These are phyloP conservation scores for Sogatella furcifera DNA, from an alignment of 1,140 invertebrate genomes.

Conservation along the genomic window DNA sequence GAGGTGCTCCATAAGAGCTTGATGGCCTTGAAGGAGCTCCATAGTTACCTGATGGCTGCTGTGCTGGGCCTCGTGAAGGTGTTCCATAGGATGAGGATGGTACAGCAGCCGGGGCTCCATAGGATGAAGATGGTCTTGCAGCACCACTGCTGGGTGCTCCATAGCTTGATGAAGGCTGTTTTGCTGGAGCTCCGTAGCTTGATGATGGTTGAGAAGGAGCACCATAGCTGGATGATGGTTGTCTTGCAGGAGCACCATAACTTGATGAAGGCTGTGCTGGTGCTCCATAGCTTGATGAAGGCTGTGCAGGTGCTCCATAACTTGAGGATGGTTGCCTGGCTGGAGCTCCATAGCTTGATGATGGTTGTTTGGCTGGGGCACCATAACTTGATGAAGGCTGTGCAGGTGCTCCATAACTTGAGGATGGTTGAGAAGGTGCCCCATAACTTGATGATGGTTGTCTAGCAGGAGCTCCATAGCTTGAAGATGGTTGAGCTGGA, in stretches of 20 bases:
- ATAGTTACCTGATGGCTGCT: constrained; percentile 11
- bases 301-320: constrained; percentile 9
- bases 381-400: constrained; percentile 13
- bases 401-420: constrained; percentile 12
- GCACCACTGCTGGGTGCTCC: constrained; percentile 11
- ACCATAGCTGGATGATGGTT: constrained; percentile 8
- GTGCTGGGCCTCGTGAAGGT: constrained; percentile 2
- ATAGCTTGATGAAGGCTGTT: constrained; percentile 10
- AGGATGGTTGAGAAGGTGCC: constrained; percentile 8
- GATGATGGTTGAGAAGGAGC: constrained; percentile 8
- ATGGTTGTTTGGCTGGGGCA: constrained; percentile 13
- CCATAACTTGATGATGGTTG: constrained; percentile 13
- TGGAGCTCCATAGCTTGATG: constrained; percentile 16
- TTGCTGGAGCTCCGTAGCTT: constrained; percentile 12
- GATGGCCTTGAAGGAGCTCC: constrained; percentile 17
- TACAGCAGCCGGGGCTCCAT: constrained; percentile 9
- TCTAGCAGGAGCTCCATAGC: constrained; percentile 11
- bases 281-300: not conserved
- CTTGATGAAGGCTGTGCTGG: not conserved
- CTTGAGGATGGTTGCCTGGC: not conserved
- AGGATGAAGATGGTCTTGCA: constrained; percentile 3
- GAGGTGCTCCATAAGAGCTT: constrained; percentile 14
- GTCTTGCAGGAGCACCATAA: not conserved
- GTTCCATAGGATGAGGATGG: constrained; percentile 16
- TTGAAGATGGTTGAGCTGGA: constrained; percentile 11